Conservation (phyloP, 2,113 vertebrate genomes). For the Chamaetylas fuelleborni region DNA sequence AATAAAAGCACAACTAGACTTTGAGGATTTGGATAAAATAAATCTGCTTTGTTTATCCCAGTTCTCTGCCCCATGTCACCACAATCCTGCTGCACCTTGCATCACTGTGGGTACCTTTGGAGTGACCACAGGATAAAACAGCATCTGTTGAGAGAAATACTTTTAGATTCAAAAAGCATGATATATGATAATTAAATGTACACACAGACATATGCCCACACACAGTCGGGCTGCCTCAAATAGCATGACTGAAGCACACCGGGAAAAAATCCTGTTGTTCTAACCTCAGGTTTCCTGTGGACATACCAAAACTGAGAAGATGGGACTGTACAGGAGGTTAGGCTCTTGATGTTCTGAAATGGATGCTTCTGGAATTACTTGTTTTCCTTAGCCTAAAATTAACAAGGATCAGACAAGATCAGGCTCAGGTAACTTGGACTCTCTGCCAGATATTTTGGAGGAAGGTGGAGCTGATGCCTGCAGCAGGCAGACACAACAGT, state of each 20-base stretch:
- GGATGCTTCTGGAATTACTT: not conserved
- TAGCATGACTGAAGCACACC: not conserved
- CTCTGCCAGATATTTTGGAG: not conserved
- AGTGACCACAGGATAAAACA: not conserved
- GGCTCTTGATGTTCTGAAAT: not conserved
- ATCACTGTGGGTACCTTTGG: rapidly evolving
- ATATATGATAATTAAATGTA: not conserved
- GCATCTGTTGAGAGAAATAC: not conserved
- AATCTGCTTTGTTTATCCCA: not conserved
- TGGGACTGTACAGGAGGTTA: not conserved
- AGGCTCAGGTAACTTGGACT: not conserved
- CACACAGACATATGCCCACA: not conserved
- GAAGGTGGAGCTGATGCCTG: not conserved
- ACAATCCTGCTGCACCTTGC: not conserved
- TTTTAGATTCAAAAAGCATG: not conserved
- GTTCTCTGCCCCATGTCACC: not conserved
- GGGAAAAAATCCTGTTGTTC: not conserved
- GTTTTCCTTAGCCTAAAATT: not conserved
- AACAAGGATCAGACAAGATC: not conserved
- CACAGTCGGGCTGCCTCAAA: not conserved
- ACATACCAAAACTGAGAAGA: not conserved
- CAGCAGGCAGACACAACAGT: not conserved
- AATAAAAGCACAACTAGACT: not conserved
- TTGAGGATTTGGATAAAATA: not conserved
- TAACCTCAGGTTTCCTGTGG: not conserved